phyloP scores from a whole-genome alignment of 2,113 vertebrate species.

The Coregonus clupeaformis region DNA sequence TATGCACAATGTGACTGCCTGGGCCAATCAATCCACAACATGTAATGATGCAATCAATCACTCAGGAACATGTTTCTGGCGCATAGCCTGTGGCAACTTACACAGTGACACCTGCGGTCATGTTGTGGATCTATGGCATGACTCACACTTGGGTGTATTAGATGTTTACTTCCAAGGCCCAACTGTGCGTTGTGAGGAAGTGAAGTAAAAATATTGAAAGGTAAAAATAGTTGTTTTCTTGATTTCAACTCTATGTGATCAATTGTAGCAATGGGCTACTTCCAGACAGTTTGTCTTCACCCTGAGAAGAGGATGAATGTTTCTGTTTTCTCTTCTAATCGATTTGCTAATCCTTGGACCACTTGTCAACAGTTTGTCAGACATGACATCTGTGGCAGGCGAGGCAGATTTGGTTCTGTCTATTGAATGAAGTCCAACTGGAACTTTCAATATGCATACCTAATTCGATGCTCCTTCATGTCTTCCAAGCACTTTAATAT shows the following conservation, averaged over 20 bases:
- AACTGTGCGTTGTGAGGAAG: not conserved
- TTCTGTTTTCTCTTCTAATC: not conserved
- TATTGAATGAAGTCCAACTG: not conserved
- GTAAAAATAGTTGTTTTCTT: not conserved
- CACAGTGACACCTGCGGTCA: not conserved
- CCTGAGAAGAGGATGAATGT: not conserved
- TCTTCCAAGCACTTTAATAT: not conserved
- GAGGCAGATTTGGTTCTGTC: not conserved
- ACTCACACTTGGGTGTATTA: no score
- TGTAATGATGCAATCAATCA: not conserved
- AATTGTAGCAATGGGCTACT: not conserved
- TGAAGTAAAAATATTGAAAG: not conserved
- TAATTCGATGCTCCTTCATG: not conserved
- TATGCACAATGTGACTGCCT: not conserved
- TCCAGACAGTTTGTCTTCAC: no score
- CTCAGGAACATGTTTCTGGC: not conserved
- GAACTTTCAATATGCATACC: not conserved
- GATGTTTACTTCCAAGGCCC: not conserved
- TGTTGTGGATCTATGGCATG: not conserved
- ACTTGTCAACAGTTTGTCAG: conserved; percentile 1
- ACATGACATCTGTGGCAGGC: not conserved
- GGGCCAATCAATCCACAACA: not conserved
- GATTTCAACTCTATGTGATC: not conserved
- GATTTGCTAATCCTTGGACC: not conserved
- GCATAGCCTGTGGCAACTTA: not conserved